A percentile compares a stretch with the other conserved stretches of the same genome.
phyloP scores from a whole-genome alignment of 1,140 invertebrate genomes.

The Aphelinus certus region DNA sequence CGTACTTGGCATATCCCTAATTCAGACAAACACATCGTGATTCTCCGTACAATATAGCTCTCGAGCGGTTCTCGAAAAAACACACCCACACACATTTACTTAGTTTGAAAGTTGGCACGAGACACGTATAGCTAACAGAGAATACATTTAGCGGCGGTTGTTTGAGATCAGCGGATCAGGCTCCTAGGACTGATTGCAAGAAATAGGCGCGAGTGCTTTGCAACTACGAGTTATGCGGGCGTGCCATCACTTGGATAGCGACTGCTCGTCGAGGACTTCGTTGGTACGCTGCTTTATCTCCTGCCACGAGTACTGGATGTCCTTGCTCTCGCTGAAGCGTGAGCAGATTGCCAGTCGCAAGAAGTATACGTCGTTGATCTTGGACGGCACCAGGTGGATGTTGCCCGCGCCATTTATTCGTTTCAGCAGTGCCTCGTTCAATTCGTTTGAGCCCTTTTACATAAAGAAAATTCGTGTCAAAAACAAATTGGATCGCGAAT shows the following conservation, averaged over 20 bases:
- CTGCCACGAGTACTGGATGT: constrained; percentile 87
- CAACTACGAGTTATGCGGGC: constrained; percentile 59
- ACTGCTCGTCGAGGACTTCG: constrained; percentile 69
- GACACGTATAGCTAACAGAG: background rate
- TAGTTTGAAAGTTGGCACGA: background rate
- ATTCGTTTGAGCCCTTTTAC: constrained; percentile 79
- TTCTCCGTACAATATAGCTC: too few relatives aligned
- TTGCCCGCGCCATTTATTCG: constrained; percentile 90
- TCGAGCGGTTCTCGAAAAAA: too few relatives aligned
- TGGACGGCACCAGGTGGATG: constrained; percentile 94
- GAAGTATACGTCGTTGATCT: constrained; percentile 85
- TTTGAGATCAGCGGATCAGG: constrained; percentile 4
- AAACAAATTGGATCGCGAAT: too few relatives aligned
- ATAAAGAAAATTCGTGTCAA: background rate
- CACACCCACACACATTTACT: too few relatives aligned
- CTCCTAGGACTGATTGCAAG: constrained; percentile 61
- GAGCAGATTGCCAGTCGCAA: constrained; percentile 92
- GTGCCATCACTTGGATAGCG: constrained; percentile 64
- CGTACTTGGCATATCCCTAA: too few relatives aligned
- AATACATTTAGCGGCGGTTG: background rate
- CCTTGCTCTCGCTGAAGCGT: constrained; percentile 80
- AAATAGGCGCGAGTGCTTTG: constrained; percentile 54
- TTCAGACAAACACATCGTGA: too few relatives aligned
- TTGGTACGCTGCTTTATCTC: constrained; percentile 81
- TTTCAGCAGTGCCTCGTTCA: constrained; percentile 85